A percentile compares a stretch with the other conserved stretches of the same genome.
These are phyloP conservation scores for Matsumyia berberina DNA, from an alignment of 2,888 invertebrate genomes.

Conservation along the genomic window DNA sequence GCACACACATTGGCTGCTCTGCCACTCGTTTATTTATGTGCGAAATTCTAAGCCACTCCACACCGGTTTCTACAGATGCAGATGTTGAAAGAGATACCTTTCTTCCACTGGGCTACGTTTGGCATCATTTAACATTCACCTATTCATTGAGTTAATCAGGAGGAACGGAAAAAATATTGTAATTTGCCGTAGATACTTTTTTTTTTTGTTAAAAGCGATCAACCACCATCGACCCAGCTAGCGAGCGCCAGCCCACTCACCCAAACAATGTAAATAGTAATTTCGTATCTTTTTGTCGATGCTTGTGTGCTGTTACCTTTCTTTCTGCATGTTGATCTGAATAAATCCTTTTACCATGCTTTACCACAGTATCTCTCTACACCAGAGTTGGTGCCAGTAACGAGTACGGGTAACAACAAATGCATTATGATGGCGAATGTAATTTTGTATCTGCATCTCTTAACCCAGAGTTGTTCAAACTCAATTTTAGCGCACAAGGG, in stretches of 20 bases:
- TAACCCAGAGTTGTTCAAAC: conserved; percentile 53
- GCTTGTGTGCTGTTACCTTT: conserved; percentile 12
- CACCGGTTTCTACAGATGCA: conserved; percentile 64
- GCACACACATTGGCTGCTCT: conserved; percentile 51
- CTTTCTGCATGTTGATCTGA: conserved; percentile 30
- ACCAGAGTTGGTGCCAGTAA: too few species aligned
- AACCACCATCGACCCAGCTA: not conserved
- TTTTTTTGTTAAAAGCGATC: conserved; percentile 39
- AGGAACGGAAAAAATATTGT: conserved; percentile 62
- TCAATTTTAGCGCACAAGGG: conserved; percentile 67
- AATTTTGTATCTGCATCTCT: conserved; percentile 64
- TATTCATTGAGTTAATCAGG: conserved; percentile 71
- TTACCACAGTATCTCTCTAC: conserved; percentile 20
- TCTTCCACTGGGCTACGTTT: conserved; percentile 31
- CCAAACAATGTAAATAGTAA: conserved; percentile 58
- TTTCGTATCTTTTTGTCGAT: conserved; percentile 21
- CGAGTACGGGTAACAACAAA: conserved; percentile 17
- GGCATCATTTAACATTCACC: conserved; percentile 73
- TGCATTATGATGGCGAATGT: conserved; percentile 69
- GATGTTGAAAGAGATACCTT: conserved; percentile 49
- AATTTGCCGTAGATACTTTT: conserved; percentile 42
- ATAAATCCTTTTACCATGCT: conserved; percentile 34
- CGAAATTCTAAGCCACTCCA: conserved; percentile 60
- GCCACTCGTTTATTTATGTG: conserved; percentile 68
- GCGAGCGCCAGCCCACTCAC: not conserved